A percentile compares a stretch with the other conserved stretches of the same genome.
Evolutionary conservation across 2,888 invertebrate genomes (phyloP).

Genomic region (Ectemnius continuus): DNA sequence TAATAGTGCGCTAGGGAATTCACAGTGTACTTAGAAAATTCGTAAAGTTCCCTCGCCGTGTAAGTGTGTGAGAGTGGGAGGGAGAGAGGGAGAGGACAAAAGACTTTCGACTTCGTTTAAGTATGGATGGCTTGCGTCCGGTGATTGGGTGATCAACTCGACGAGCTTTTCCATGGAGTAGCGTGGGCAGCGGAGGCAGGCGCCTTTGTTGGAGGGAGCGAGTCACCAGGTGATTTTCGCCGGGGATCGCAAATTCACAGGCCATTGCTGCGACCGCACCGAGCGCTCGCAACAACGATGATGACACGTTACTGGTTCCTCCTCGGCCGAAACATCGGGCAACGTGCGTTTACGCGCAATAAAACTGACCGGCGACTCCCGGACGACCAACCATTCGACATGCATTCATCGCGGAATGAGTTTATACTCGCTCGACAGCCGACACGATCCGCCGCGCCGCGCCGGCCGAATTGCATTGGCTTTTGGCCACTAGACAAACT

Average conservation of each 20-base stretch:
- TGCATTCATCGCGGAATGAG: background rate
- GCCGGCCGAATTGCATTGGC: no score
- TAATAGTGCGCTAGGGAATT: constrained; percentile 7
- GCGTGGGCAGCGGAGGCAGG: background rate
- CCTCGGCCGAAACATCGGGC: constrained; percentile 22
- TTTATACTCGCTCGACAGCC: no score
- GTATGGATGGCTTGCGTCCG: no score
- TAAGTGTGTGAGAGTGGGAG: no score
- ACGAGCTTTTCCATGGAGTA: background rate
- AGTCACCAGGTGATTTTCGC: constrained; percentile 15
- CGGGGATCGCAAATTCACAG: constrained; percentile 25
- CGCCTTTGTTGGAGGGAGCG: background rate
- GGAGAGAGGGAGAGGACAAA: no score
- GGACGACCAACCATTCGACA: background rate
- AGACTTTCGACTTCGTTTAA: no score
- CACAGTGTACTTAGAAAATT: constrained; percentile 12
- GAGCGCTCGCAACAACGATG: constrained; percentile 19
- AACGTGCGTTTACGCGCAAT: constrained; percentile 27
- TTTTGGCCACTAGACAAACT: no score
- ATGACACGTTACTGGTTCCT: constrained; percentile 34
- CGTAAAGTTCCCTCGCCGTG: constrained; percentile 4
- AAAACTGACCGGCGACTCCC: constrained; percentile 9
- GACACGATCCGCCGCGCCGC: no score
- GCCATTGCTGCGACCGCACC: constrained; percentile 1
- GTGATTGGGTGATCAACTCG: no score